Evolutionary conservation across 2,113 vertebrate genomes (phyloP).

Genomic region (Spizaetus ornatus): DNA sequence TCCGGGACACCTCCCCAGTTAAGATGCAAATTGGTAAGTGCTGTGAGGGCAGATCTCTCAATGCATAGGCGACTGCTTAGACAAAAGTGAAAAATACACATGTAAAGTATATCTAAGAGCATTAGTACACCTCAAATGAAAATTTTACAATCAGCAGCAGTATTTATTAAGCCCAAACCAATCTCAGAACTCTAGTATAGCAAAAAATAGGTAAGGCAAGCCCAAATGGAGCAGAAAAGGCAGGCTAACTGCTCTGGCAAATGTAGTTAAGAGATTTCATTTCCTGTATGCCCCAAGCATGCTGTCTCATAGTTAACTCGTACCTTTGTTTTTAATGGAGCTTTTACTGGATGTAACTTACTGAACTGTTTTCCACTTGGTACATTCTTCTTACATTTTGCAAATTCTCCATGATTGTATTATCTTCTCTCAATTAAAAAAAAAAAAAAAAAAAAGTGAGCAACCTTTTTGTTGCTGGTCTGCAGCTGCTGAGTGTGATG

Average conservation of each 20-base stretch:
- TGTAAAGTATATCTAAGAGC: background rate
- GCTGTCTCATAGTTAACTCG: background rate
- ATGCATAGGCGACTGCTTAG: accelerated
- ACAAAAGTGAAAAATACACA: background rate
- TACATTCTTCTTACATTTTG: background rate
- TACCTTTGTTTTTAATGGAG: background rate
- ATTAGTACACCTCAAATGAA: background rate
- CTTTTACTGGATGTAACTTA: background rate
- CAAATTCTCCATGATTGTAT: background rate
- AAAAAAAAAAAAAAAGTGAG: background rate
- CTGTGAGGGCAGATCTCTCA: background rate
- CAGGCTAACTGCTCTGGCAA: background rate
- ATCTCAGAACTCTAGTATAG: background rate
- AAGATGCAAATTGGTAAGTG: background rate
- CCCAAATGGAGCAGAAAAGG: background rate
- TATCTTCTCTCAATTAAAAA: background rate
- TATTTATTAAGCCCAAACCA: background rate
- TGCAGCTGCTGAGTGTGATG: background rate
- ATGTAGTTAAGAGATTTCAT: background rate
- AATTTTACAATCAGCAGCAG: background rate
- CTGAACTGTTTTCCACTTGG: background rate
- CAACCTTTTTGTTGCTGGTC: slow-evolving; percentile 2
- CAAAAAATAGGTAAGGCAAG: background rate
- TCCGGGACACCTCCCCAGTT: background rate
- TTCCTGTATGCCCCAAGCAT: background rate